Base-by-base conservation (phyloP, 2,888 invertebrate species). In the Sphecodes monilicornis region DNA sequence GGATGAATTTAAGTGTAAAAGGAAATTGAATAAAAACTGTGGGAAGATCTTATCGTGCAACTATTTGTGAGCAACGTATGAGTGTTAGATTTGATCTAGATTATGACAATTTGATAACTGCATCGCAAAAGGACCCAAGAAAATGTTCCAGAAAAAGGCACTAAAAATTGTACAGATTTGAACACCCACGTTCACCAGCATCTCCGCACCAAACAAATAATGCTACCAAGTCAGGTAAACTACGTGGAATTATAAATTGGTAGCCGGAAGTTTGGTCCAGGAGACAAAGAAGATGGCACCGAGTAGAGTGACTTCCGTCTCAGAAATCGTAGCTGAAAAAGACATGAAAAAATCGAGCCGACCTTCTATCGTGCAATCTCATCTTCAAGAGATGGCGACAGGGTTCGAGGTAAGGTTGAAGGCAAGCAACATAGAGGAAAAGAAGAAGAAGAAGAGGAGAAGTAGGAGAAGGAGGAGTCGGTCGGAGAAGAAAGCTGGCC, bases 321-420 rank as follows among this genome's bases (percentile, higher is more conserved):
- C 78, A 73, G 83, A 80, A 84, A 85, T 81, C 78, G 84, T 88
- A 85, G 78, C 84, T 84, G 72, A 66, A 66, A 46, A 85, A 84
- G 64, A 69, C 60, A 50, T 16, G 69, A 50, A 76, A 57, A 85
- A 82, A 87, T 78, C 82, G 69, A 66, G 78, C 43, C 75, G 76
- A 80, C 83, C 74, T 80, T 80, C 80, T 82, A 85, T 82, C 88
- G 79, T 18, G 74, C 74, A 86, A 87, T 90, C 83, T 90, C 81
- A 87, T 88, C 90, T 83, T 66, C 39, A 36, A 43, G 76, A 76
- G 80, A 89, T 81, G 82, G 86, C 82, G 90, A 87, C 87, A 80
- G 76, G 72, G 54, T 79, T 69, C 70, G 32, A 66, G 73, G 69
- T 32, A 50, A 69, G 73, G 43, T n/a, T 69, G 54, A 69, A 66